Conservation (phyloP, 2,797 vertebrate genomes). For the Meda fulgida region DNA sequence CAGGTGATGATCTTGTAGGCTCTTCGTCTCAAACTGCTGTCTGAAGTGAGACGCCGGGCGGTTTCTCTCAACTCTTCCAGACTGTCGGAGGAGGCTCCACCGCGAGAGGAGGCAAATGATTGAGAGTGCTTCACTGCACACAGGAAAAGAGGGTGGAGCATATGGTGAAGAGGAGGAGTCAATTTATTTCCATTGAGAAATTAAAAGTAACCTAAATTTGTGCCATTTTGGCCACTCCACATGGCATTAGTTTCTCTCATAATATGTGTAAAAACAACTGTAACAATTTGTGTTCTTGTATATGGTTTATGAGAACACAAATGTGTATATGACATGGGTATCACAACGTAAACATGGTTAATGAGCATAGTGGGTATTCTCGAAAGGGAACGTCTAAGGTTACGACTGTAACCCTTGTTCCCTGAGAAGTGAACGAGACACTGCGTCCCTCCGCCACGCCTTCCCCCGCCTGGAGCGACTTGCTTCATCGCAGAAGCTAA, state of each 20-base stretch:
- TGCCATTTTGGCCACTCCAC: not conserved
- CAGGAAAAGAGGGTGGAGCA: not conserved
- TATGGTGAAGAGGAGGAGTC: not conserved
- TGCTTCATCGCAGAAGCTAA: too few species aligned
- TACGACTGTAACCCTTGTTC: too few species aligned
- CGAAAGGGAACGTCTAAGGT: too few species aligned
- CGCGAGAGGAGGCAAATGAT: conserved; percentile 81
- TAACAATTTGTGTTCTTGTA: not conserved
- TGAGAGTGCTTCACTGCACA: conserved; percentile 90
- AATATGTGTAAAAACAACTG: not conserved
- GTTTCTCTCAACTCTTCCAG: conserved; percentile 88
- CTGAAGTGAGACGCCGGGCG: conserved; percentile 83
- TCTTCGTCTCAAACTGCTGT: conserved; percentile 88
- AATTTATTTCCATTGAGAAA: not conserved
- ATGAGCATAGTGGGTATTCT: too few species aligned
- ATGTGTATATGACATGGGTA: too few species aligned
- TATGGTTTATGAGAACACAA: too few species aligned
- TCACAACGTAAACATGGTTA: too few species aligned
- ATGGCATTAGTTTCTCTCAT: not conserved
- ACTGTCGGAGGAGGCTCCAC: conserved; percentile 74
- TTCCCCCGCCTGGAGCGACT: too few species aligned
- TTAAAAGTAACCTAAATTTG: not conserved
- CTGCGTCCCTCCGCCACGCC: too few species aligned
- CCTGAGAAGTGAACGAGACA: too few species aligned
- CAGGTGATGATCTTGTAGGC: conserved; percentile 85